Evolutionary conservation across 2,888 invertebrate species (phyloP), one percentile per base, ranked within the genome.

Genomic region (Acheta domesticus): DNA sequence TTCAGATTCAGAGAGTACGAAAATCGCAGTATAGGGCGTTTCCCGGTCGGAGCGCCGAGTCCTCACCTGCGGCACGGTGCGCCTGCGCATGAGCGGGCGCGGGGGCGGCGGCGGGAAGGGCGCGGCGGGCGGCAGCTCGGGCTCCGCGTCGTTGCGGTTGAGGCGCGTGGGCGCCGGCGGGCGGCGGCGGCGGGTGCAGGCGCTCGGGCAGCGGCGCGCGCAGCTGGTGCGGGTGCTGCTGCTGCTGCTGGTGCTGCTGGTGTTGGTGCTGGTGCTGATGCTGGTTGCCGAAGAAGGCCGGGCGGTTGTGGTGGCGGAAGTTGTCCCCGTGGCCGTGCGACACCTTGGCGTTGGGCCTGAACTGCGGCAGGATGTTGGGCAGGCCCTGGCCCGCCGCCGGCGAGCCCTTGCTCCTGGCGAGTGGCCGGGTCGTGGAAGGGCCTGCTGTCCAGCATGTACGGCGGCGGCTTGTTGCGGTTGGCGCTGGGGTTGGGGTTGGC

Each of bases 311-410:
- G 48, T 78, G 79, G 19, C 62, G 77, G 74, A 16, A 77, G 73
- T 75, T 77, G 75, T 49, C 78, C 77, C 49, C 85, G 81, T 87
- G 87, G 0, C 89, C 89, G 80, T 87, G 87, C 0, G 89, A 89
- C 4, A 89, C 86, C 83, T 91, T 90, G 2, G 91, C 90, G 83
- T 92, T 92, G 0, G 93, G 93, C 50, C 93, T 88, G 83, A 93
- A 93, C 83, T 93, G 93, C 0, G 93, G 93, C 48, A 93, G 85
- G 83, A 93, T 93, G 83, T 93, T 93, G 1, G 93, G 93, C 75
- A 91, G 84, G 79, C 86, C 79, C 85, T n/a, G 78, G 16, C 48
- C 62, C 23, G 12, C 36, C 48, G 76, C 14, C 19, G n/a, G 75
- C 14, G 4, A 20, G 73, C 20, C 73, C 20, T 12, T 75, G n/a